These are phyloP conservation scores for Ceratothoa steindachneri DNA, from an alignment of 2,888 invertebrate genomes.

Conservation along the genomic window DNA sequence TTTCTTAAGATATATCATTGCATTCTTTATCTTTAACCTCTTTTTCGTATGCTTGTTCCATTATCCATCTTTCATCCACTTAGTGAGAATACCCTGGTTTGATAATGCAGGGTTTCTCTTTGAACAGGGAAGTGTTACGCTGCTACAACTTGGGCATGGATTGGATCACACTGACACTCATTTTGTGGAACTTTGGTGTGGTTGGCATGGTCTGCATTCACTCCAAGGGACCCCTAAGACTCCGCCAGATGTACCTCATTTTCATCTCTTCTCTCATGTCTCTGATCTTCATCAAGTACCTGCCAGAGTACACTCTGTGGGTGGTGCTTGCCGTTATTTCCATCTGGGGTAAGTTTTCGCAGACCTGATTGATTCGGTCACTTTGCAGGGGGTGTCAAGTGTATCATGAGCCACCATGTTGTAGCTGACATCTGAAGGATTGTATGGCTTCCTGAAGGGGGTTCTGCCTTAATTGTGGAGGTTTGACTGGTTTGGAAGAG, in stretches of 20 bases:
- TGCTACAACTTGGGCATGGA: conserved; percentile 96
- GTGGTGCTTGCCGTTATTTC: conserved; percentile 92
- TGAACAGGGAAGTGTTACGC: conserved; percentile 73
- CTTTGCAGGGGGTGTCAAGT: background rate
- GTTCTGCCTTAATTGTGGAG: too few relatives aligned
- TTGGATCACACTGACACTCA: conserved; percentile 75
- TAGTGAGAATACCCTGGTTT: too few relatives aligned
- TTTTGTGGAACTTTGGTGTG: conserved; percentile 97
- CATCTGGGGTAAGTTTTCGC: conserved; percentile 77
- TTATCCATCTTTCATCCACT: too few relatives aligned
- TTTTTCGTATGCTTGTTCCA: too few relatives aligned
- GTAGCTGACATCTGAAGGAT: too few relatives aligned
- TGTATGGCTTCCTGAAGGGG: too few relatives aligned
- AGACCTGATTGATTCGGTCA: conserved; percentile 44
- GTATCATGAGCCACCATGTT: too few relatives aligned
- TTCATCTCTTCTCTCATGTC: conserved; percentile 97
- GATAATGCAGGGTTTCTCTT: too few relatives aligned
- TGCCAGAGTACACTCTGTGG: conserved; percentile 99
- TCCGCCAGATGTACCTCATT: conserved; percentile 90
- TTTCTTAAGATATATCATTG: too few relatives aligned
- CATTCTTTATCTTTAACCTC: too few relatives aligned
- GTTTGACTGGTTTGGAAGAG: too few relatives aligned
- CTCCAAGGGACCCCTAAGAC: conserved; percentile 91
- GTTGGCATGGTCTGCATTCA: conserved; percentile 98
- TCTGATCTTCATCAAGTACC: conserved; percentile 94